Evolutionary conservation across 2,797 vertebrate species (phyloP).

Genomic region (Huso huso): DNA sequence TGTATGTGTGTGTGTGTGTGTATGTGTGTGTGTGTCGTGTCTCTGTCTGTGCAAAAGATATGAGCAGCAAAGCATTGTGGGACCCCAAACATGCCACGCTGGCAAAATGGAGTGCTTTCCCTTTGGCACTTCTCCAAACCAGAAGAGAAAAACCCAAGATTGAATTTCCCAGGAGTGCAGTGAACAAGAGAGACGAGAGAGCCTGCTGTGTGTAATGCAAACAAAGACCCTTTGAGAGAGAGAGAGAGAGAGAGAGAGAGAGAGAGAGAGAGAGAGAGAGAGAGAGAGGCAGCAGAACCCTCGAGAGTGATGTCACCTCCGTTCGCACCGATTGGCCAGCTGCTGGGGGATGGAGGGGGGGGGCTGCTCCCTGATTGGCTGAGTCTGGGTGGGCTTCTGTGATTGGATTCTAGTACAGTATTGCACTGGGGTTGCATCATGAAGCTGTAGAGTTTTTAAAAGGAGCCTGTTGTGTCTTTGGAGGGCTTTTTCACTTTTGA

Average conservation of each 20-base stretch:
- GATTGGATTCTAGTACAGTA: neutral
- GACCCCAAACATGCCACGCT: too few relatives aligned
- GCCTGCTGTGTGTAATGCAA: neutral
- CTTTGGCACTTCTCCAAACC: too few relatives aligned
- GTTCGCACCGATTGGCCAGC: too few relatives aligned
- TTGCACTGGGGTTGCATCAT: neutral
- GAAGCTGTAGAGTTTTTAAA: too few relatives aligned
- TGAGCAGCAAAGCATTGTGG: neutral
- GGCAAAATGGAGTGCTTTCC: too few relatives aligned
- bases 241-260: conserved; percentile 2
- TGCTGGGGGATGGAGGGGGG: conserved; percentile 4
- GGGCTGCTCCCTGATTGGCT: neutral
- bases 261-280: neutral
- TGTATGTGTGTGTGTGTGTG: too few relatives aligned
- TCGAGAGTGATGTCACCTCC: too few relatives aligned
- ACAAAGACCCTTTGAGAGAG: conserved; percentile 22
- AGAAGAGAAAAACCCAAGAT: too few relatives aligned
- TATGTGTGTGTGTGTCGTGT: neutral
- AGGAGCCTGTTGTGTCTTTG: too few relatives aligned
- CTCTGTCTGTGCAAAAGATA: neutral
- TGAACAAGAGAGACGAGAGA: neutral
- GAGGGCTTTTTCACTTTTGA: too few relatives aligned
- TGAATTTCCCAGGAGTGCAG: too few relatives aligned
- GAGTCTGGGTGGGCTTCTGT: neutral
- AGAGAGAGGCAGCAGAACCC: conserved; percentile 10